Base-by-base conservation (phyloP, 2,797 vertebrate genomes). In the Sardinella longiceps region DNA sequence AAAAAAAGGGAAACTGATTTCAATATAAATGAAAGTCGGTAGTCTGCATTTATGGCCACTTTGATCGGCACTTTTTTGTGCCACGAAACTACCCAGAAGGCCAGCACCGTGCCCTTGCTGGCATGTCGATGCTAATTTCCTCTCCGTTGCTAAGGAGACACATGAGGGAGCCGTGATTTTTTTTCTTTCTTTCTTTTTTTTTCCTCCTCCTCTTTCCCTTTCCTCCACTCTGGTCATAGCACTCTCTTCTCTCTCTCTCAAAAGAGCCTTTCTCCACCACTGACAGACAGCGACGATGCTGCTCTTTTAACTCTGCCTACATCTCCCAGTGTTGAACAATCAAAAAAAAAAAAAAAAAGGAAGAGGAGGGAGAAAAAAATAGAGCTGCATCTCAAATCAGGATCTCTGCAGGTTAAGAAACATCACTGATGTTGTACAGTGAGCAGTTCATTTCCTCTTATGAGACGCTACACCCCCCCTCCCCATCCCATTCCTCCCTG, bases 1-100 rank as follows among this genome's bases (percentile, higher is more conserved):
- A 83, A 85, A 83, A 85, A 45, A 28, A 39, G 80, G 84, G 89
- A 92, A 94, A 92, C 93, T 95, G 87, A 96, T 96, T 96, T 96
- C 94, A 96, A 96, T 96, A 95, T 95, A 96, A 96, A 96, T 96
- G 91, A 93, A 93, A 93, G 93, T 92, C 92, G 93, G 28, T 60
- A 53, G 91, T 45, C 66, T 94, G 91, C 92, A 91, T 94, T 94
- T 93, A 93, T 94, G 90, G 94, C 92, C 87, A 91, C 95, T 96
- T 95, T 95, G 92, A 94, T 93, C 90, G 91, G 91, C 86, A 90
- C 90, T 90, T 91, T 92, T 91, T 90, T 89, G 80, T 90, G 88
- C 83, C 90, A 89, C 91, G 90, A 91, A 94, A 95, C 94, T 92
- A 92, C 94, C 91, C 91, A 89, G 88, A 91, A 93, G 87, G 90